Evolutionary conservation across 1,140 invertebrate genomes (phyloP).

Genomic region (Platyscapa corneri): DNA sequence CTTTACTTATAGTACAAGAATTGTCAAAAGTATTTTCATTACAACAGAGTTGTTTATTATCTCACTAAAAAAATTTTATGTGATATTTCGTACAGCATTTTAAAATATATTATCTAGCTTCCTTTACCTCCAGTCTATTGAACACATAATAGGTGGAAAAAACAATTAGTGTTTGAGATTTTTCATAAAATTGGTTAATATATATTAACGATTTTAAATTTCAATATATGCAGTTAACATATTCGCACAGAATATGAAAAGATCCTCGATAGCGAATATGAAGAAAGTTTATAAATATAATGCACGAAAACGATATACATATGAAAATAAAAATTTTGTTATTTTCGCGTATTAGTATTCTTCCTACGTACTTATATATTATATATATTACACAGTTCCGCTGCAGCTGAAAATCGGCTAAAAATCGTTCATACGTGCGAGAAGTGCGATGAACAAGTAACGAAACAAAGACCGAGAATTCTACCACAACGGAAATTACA

Average conservation of each 20-base stretch:
- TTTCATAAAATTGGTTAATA: background rate
- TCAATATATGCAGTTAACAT: background rate
- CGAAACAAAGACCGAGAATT: background rate
- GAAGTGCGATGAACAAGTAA: too few species aligned
- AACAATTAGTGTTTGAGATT: background rate
- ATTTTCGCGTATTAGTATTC: constrained; percentile 1
- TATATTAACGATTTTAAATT: background rate
- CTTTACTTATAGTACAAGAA: background rate
- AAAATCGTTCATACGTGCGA: background rate
- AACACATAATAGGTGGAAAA: background rate
- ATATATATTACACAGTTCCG: background rate
- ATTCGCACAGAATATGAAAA: background rate
- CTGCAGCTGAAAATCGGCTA: background rate
- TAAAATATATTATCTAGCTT: background rate
- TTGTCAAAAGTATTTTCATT: background rate
- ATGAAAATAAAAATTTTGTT: constrained; percentile 5
- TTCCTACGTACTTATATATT: background rate
- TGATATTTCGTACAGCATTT: background rate
- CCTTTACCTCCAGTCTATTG: background rate
- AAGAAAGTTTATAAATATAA: background rate
- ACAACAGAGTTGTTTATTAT: background rate
- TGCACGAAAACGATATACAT: background rate
- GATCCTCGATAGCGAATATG: background rate
- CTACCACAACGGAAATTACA: background rate
- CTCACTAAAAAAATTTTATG: background rate